Conservation (phyloP, 1,140 invertebrate genomes). For the Leucophenga varia region DNA sequence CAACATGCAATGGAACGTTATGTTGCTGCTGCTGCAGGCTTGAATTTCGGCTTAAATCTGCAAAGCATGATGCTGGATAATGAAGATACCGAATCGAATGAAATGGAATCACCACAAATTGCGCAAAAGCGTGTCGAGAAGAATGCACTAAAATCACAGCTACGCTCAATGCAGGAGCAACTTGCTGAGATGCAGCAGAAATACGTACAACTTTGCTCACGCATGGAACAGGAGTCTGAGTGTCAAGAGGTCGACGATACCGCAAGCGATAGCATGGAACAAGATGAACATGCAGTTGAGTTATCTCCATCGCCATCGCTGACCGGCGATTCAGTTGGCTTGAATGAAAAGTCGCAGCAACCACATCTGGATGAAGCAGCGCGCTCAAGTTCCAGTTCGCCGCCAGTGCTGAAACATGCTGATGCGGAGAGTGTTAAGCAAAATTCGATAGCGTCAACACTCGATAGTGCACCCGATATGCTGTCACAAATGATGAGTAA, state of each 20-base stretch:
- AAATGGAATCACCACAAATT: slow-evolving; percentile 70
- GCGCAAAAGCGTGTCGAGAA: slow-evolving; percentile 82
- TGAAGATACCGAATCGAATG: slow-evolving; percentile 75
- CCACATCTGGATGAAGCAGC: slow-evolving; percentile 60
- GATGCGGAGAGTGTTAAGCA: slow-evolving; percentile 11
- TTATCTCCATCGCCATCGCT: slow-evolving; percentile 51
- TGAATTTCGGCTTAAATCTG: slow-evolving; percentile 57
- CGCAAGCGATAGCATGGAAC: slow-evolving; percentile 66
- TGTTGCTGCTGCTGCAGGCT: slow-evolving; percentile 59
- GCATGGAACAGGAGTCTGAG: slow-evolving; percentile 78
- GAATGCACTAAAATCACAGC: slow-evolving; percentile 79
- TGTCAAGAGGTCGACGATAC: slow-evolving; percentile 73
- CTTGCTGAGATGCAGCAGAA: slow-evolving; percentile 88
- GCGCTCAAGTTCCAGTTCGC: slow-evolving; percentile 61
- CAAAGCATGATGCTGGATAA: slow-evolving; percentile 61
- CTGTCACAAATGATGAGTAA: slow-evolving; percentile 71
- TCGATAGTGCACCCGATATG: slow-evolving; percentile 59
- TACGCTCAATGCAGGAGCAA: slow-evolving; percentile 85
- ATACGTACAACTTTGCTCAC: slow-evolving; percentile 81
- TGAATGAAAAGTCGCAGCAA: slow-evolving; percentile 12
- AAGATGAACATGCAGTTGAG: slow-evolving; percentile 59
- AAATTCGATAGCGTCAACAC: slow-evolving; percentile 12
- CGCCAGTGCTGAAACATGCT: slow-evolving; percentile 34
- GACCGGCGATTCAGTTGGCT: neutral
- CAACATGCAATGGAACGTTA: slow-evolving; percentile 80